Base-by-base conservation (phyloP, 1,140 invertebrate genomes). In the Lordiphosa clarofinis region DNA sequence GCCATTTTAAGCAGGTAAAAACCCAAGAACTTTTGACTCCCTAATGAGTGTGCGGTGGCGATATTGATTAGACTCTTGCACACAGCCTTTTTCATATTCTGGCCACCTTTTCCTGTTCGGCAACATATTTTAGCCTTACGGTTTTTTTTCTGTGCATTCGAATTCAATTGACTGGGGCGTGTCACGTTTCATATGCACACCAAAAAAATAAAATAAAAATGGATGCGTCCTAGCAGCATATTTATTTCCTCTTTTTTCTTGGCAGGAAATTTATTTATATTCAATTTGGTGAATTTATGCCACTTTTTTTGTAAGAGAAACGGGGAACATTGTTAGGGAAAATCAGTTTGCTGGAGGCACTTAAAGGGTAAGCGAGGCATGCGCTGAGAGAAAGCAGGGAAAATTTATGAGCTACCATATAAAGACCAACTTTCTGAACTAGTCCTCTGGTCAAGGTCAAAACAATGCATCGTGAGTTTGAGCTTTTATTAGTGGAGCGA, bases 231-330 rank as follows among this genome's bases (percentile, higher is more conserved):
- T 65, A 44, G 19, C 42, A 46, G 56, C 47, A 73, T 62, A 73
- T 73, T 73, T 66, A 73, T 68, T 73, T 54, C 48, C 11, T 56
- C 11, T 47, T 24, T 66, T 70, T 75, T 35, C 56, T 56, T 74
- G 76, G 71, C 75, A 82, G 76, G 76, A 82, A 82, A 82, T 82
- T 82, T 82, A 82, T 82, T 82, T 84, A 82, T 84, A 82, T 84
- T 82, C 78, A 82, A 82, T 82, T 82, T 82, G 5, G 62, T 35
- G 72, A 65, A 72, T 76, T 84, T 76, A 72, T 76, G 75, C 76
- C 59, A 63, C 52, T 59, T 63, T 66, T 61, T 75, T 43, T 13
- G 33, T 39, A 15, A 15, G 6, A 28, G 33, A 24, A 21, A 36
- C 38, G 13, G 37, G 66, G 47, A 69, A 47, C 68, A 62, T 62